Percentiles rank a stretch among this genome's conserved stretches.
Evolutionary conservation across 2,888 invertebrate genomes (phyloP).

Genomic region (Lycophotia porphyrea): DNA sequence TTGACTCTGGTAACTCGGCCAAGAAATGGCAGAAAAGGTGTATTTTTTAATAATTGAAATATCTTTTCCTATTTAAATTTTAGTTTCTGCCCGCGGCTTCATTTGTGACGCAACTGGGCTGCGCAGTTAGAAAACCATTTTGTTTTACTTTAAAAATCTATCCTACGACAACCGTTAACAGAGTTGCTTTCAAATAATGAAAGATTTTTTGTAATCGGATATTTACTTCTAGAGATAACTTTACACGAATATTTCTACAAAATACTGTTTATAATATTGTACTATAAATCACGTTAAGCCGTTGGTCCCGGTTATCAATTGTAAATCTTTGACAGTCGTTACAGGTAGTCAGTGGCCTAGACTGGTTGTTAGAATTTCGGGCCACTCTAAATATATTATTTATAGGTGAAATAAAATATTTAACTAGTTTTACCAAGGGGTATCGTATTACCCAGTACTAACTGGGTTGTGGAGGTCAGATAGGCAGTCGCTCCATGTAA

Average conservation of each 20-base stretch:
- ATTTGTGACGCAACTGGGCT: neutral
- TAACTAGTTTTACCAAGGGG: neutral
- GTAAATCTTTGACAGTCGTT: no score
- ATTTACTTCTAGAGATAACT: neutral
- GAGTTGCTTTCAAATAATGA: neutral
- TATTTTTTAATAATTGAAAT: slow-evolving; percentile 3
- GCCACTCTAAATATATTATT: no score
- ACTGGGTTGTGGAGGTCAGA: no score
- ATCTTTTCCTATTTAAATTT: neutral
- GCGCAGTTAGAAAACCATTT: neutral
- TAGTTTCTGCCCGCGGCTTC: neutral
- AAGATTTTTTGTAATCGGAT: slow-evolving; percentile 1
- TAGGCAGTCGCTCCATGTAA: no score
- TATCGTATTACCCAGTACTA: neutral
- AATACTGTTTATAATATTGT: neutral
- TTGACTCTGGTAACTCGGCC: neutral
- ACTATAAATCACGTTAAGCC: no score
- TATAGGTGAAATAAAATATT: no score
- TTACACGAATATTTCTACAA: neutral
- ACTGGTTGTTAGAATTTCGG: no score
- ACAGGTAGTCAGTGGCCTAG: no score
- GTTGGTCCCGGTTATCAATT: no score
- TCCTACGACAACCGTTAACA: neutral
- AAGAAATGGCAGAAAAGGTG: neutral
- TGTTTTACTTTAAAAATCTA: neutral